A percentile compares a stretch with the other conserved stretches of the same genome.
phyloP scores from a whole-genome alignment of 2,797 vertebrate species.

The Chelonia mydas region DNA sequence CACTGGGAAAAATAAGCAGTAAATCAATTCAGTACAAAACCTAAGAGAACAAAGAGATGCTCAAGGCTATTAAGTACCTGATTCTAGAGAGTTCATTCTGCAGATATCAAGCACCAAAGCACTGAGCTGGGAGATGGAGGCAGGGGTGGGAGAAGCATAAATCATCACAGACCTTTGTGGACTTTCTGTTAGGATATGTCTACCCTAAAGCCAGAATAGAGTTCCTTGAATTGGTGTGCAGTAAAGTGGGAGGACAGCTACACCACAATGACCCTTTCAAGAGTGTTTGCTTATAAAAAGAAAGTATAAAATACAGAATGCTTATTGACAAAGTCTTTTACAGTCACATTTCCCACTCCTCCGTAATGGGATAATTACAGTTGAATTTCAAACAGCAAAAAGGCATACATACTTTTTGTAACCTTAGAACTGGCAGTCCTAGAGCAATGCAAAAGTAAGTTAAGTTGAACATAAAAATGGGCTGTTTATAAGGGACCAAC shows the following conservation, averaged over 20 bases:
- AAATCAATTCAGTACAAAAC: conserved; percentile 63
- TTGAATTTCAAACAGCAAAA: neutral
- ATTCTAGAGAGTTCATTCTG: conserved; percentile 46
- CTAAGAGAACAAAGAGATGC: conserved; percentile 43
- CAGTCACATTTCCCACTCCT: conserved; percentile 25
- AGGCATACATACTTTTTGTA: neutral
- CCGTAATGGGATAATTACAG: neutral
- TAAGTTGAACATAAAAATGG: neutral
- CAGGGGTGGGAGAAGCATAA: neutral
- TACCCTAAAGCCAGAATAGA: conserved; percentile 20
- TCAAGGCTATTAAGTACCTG: conserved; percentile 50
- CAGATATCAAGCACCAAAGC: conserved; percentile 30
- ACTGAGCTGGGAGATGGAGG: neutral
- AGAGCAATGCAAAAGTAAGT: neutral
- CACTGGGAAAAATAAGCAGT: conserved; percentile 7
- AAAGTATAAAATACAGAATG: neutral
- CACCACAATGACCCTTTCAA: neutral
- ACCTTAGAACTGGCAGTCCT: neutral
- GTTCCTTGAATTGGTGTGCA: conserved; percentile 28
- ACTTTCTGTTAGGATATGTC: neutral
- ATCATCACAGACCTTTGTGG: conserved; percentile 14
- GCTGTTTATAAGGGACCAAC: neutral
- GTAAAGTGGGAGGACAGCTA: neutral
- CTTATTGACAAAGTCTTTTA: neutral
- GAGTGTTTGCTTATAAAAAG: neutral